A percentile compares a stretch with the other conserved stretches of the same genome.
These are phyloP conservation scores for Tetrapedia diversipes DNA, from an alignment of 2,888 invertebrate species.

Conservation along the genomic window DNA sequence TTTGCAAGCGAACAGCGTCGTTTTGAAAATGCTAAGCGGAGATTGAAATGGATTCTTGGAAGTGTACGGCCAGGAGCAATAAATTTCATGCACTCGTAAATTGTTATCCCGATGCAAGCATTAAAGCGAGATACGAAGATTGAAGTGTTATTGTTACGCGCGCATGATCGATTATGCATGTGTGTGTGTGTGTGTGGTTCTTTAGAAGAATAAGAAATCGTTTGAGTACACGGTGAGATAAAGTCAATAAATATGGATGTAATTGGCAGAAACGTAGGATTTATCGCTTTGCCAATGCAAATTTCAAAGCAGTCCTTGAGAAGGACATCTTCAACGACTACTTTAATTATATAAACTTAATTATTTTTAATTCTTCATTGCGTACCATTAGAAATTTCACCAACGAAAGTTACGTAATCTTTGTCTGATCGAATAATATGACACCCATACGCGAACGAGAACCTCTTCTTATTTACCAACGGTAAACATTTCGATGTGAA, in stretches of 20 bases:
- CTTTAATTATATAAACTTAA: too few relatives aligned
- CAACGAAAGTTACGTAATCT: too few relatives aligned
- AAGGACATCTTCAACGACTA: too few relatives aligned
- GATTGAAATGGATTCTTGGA: constrained; percentile 17
- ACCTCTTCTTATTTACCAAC: not conserved
- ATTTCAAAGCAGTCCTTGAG: too few relatives aligned
- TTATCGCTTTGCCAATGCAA: too few relatives aligned
- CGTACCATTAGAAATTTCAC: too few relatives aligned
- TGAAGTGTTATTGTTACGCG: constrained; percentile 1
- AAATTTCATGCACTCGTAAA: constrained; percentile 18
- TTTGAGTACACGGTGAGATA: too few relatives aligned
- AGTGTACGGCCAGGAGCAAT: constrained; percentile 6
- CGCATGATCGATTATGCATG: too few relatives aligned
- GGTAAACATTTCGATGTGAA: constrained; percentile 5
- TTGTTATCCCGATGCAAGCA: not conserved
- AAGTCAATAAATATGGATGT: too few relatives aligned
- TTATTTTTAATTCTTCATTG: not conserved
- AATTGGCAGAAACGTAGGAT: too few relatives aligned
- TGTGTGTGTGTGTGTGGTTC: too few relatives aligned
- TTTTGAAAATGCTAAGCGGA: not conserved
- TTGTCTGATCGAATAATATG: not conserved
- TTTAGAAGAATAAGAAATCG: too few relatives aligned
- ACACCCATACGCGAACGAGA: not conserved
- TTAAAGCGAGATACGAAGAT: not conserved
- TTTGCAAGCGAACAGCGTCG: not conserved